Evolutionary conservation across 2,113 vertebrate species (phyloP), one percentile per base, ranked within the genome.

Genomic region (Heterochromis multidens): DNA sequence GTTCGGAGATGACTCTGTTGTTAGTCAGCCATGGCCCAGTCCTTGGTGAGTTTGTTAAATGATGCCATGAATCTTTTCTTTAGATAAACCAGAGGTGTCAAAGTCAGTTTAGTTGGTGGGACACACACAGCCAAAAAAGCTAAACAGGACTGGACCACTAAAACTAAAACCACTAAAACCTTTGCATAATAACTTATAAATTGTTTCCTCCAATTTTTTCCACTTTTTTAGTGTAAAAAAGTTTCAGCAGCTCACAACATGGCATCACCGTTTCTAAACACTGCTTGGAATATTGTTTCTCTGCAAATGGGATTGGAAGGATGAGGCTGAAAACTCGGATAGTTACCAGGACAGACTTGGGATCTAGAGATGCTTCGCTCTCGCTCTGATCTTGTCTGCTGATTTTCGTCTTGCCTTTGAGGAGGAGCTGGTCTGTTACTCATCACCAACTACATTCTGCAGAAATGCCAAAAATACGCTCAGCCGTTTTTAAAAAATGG

Each of bases 1-100:
- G 63, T 46, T n/a, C 46, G 2, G n/a, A 70, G 7, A 1, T 1
- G 23, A 35, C 33, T 35, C 33, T 35, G 6, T 14, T 23, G 33
- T 9, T 16, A 3, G 43, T 61, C 27, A 31, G 60, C 10, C 60
- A 62, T 61, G 29, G 31, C 31, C 12, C 61, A n/a, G 61, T 35
- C 21, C 6, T 23, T 35, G 19, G 60, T 35, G 60, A 62, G 17
- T 62, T 62, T 62, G 2, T 35, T 35, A n/a, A 35, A 35, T 62
- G 21, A 4, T 62, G 35, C 7, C 5, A 62, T 21, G 31, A 62
- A 21, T 62, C 61, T 1, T 35, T n/a, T 0, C 10, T 63, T 31
- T 0, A 0, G 31, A 35, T 37, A 63, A 37, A 63, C 31, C 19
- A 7, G 33, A n/a, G 61, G 19, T 63, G 13, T 37, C 35, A n/a